A percentile compares a stretch with the other conserved stretches of the same genome.
These are phyloP conservation scores for Amphipyra berbera DNA, from an alignment of 2,888 invertebrate genomes.

Conservation along the genomic window DNA sequence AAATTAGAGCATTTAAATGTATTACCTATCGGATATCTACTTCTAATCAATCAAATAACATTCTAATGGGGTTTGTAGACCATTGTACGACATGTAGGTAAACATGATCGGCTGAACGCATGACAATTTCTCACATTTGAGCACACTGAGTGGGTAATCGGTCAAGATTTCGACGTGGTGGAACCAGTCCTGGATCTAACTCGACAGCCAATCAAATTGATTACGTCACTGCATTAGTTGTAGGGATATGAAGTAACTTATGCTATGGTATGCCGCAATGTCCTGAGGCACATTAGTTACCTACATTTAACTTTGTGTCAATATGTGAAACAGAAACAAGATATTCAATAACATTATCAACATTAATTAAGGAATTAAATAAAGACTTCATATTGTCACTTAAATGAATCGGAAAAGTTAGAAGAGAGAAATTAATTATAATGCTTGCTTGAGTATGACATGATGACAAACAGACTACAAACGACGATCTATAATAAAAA, in stretches of 20 bases:
- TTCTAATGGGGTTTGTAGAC: conserved; percentile 48
- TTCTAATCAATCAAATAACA: conserved; percentile 47
- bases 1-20: conserved; percentile 22
- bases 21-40: conserved; percentile 3
- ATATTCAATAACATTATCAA: neutral
- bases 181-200: conserved; percentile 67
- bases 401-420: neutral
- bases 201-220: conserved; percentile 63
- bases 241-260: conserved; percentile 70
- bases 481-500: no score
- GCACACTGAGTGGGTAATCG: conserved; percentile 58
- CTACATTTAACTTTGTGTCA: conserved; percentile 22
- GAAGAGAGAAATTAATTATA: neutral
- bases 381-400: conserved; percentile 1
- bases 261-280: conserved; percentile 55
- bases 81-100: conserved; percentile 52
- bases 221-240: conserved; percentile 66
- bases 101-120: conserved; percentile 34
- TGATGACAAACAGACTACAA: no score
- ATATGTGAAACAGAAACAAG: conserved; percentile 19
- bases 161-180: conserved; percentile 65
- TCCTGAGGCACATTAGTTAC: conserved; percentile 39
- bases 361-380: neutral
- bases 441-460: no score
- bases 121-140: conserved; percentile 62